A percentile compares a stretch with the other conserved stretches of the same genome.
Evolutionary conservation across 2,113 vertebrate genomes (phyloP).

Genomic region (cattle (Bos taurus)): DNA sequence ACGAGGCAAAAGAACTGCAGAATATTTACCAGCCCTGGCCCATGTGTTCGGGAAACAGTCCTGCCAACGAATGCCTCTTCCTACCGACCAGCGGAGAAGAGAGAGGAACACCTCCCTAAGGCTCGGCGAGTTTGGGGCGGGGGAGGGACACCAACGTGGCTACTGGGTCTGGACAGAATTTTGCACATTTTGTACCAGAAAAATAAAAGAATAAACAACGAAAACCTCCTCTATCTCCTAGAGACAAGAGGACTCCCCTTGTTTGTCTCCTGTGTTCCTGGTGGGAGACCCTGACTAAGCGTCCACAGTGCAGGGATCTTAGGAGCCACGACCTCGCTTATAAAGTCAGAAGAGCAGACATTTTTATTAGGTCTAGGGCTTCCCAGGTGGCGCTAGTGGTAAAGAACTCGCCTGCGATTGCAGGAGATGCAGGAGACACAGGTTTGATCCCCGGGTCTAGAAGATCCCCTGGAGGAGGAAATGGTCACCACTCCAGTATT

Average conservation of each 20-base stretch:
- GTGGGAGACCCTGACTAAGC: not conserved
- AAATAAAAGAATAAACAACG: not conserved
- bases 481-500: not conserved
- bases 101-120: not conserved
- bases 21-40: not conserved
- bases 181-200: not conserved
- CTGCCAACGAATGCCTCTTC: not conserved
- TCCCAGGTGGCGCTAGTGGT: not conserved
- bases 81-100: fast-evolving
- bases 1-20: fast-evolving
- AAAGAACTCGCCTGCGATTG: not conserved
- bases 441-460: not conserved
- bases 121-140: fast-evolving
- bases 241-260: not conserved
- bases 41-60: not conserved
- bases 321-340: not conserved
- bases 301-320: not conserved
- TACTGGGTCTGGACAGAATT: not conserved
- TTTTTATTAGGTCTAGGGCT: not conserved
- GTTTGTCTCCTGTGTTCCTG: not conserved
- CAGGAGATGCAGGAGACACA: not conserved
- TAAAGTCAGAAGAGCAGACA: not conserved
- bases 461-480: not conserved
- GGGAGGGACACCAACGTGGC: not conserved
- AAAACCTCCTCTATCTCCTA: not conserved